phyloP scores from a whole-genome alignment of 2,113 vertebrate genomes.

The Larimichthys crocea region DNA sequence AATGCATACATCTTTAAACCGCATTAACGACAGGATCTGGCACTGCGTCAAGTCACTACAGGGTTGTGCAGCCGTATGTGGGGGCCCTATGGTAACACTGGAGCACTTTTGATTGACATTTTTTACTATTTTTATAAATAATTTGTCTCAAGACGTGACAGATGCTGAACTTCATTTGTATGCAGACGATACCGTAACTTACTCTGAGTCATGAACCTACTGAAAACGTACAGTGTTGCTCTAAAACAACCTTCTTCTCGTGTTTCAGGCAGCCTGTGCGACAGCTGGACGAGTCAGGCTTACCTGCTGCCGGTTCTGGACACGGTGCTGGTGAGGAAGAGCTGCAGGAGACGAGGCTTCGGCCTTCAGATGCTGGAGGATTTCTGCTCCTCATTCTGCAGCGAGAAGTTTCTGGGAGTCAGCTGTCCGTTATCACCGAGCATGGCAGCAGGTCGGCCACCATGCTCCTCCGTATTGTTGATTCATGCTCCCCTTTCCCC shows the following conservation, averaged over 20 bases:
- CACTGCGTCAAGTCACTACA: too few species aligned
- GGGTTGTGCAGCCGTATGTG: too few species aligned
- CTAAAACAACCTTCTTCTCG: too few species aligned
- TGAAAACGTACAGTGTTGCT: too few species aligned
- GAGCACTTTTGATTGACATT: too few species aligned
- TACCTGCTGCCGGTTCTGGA: constrained; percentile 92
- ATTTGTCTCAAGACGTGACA: too few species aligned
- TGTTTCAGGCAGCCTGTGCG: constrained; percentile 88
- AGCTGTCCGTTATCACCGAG: constrained; percentile 88
- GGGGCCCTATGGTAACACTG: too few species aligned
- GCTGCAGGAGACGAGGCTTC: constrained; percentile 85
- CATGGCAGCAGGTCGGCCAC: constrained; percentile 89
- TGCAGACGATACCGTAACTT: too few species aligned
- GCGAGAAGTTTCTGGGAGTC: constrained; percentile 89
- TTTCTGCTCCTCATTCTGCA: constrained; percentile 87
- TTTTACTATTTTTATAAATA: too few species aligned
- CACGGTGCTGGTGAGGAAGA: constrained; percentile 88
- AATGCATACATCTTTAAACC: constrained; percentile 50
- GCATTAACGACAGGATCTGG: too few species aligned
- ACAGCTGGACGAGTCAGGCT: constrained; percentile 73
- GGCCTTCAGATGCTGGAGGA: constrained; percentile 89
- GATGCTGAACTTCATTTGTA: too few species aligned
- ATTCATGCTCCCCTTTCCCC: not conserved
- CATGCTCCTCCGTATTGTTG: not conserved
- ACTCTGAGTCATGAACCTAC: too few species aligned